Percentiles rank a stretch among this genome's conserved stretches.
These are phyloP conservation scores for Atta colombica DNA, from an alignment of 1,140 invertebrate genomes.

Conservation along the genomic window DNA sequence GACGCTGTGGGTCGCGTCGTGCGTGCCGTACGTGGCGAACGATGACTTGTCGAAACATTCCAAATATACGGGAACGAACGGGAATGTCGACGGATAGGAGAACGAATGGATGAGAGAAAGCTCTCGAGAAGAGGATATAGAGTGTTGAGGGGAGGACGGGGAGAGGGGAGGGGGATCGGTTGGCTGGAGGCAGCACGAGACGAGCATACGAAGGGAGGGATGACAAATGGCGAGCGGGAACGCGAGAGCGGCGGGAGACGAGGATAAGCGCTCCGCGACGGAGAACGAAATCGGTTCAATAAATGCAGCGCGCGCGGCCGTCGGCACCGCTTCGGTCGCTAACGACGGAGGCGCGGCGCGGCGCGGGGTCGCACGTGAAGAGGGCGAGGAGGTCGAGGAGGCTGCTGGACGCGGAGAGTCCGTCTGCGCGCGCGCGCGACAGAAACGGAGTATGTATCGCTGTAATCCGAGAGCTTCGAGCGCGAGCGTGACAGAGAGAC, in stretches of 20 bases:
- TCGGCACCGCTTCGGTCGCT: conserved; percentile 30
- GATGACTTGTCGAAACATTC: conserved; percentile 23
- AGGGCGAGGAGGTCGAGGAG: conserved; percentile 12
- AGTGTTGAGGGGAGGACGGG: not conserved
- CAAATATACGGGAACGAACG: conserved; percentile 19
- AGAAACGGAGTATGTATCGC: conserved; percentile 6
- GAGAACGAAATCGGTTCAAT: conserved; percentile 77
- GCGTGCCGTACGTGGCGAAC: not conserved
- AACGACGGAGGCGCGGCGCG: not conserved
- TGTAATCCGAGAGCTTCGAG: not conserved
- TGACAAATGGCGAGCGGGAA: conserved; percentile 37
- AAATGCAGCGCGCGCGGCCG: conserved; percentile 74
- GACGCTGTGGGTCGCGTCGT: not conserved
- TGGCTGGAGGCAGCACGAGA: not conserved
- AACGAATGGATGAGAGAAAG: conserved; percentile 17
- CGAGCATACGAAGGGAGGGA: not conserved
- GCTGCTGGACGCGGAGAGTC: conserved; percentile 1
- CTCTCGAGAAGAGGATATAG: not conserved
- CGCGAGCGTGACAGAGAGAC: conserved; percentile 72
- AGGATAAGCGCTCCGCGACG: conserved; percentile 52
- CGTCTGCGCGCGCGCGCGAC: not conserved
- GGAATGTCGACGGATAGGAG: not conserved
- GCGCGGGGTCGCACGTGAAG: too few species aligned
- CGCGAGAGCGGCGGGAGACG: not conserved
- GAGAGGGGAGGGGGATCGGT: not conserved